Conservation (phyloP, 2,888 invertebrate genomes). For the Amphipoea oculea region DNA sequence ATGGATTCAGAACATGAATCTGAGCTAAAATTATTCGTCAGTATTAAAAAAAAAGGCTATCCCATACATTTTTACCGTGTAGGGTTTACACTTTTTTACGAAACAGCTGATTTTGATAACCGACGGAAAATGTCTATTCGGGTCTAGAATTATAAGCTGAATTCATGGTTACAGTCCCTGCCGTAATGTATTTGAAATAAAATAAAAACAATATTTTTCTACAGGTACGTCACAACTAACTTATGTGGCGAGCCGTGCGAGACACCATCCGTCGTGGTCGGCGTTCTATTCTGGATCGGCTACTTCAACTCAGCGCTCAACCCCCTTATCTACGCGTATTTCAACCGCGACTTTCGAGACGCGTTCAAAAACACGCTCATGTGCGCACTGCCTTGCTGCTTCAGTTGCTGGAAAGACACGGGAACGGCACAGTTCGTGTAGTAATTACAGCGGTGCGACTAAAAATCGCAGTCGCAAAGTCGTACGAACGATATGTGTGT, state of each 20-base stretch:
- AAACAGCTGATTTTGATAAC: too few relatives aligned
- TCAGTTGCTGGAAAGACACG: constrained; percentile 93
- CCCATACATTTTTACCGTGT: too few relatives aligned
- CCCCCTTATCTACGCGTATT: constrained; percentile 95
- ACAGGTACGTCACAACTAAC: constrained; percentile 96
- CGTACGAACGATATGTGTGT: constrained; percentile 56
- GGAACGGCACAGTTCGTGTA: constrained; percentile 91
- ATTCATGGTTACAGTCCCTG: too few relatives aligned
- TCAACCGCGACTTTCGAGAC: constrained; percentile 95
- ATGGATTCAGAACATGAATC: too few relatives aligned
- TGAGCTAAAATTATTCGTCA: too few relatives aligned
- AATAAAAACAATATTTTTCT: constrained; percentile 26
- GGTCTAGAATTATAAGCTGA: too few relatives aligned
- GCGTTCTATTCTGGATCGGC: constrained; percentile 98
- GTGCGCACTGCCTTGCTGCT: constrained; percentile 96
- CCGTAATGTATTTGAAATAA: neutral
- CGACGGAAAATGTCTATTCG: too few relatives aligned
- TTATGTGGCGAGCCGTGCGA: constrained; percentile 95
- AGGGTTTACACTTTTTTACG: too few relatives aligned
- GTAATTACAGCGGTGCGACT: constrained; percentile 72
- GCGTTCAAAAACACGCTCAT: constrained; percentile 98
- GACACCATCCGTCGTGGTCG: constrained; percentile 96
- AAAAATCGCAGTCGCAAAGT: constrained; percentile 63
- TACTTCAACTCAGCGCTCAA: constrained; percentile 92
- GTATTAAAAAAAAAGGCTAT: too few relatives aligned